phyloP scores from a whole-genome alignment of 2,888 invertebrate species.

The Tolmerus cingulatus region DNA sequence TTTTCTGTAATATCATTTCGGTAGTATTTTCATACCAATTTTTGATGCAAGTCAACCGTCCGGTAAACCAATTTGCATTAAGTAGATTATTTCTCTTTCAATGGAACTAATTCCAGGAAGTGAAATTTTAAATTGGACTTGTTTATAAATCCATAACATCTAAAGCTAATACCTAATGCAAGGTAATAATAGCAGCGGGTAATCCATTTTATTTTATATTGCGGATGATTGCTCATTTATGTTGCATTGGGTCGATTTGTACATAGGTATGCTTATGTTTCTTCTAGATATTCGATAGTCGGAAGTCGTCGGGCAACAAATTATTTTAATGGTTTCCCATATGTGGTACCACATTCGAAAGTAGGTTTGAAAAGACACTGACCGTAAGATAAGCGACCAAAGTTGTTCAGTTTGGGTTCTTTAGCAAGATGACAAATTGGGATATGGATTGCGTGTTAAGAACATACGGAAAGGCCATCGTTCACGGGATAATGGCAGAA shows the following conservation, averaged over 20 bases:
- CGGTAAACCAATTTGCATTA: background rate
- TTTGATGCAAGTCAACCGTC: background rate
- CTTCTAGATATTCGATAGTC: background rate
- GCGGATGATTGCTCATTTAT: background rate
- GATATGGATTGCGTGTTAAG: background rate
- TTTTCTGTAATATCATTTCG: background rate
- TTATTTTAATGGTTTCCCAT: slow-evolving; percentile 9
- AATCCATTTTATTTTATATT: background rate
- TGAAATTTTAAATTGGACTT: background rate
- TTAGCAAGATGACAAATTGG: slow-evolving; percentile 3
- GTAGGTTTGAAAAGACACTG: background rate
- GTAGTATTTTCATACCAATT: background rate
- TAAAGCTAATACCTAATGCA: background rate
- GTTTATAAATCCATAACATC: background rate
- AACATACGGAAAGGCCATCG: background rate
- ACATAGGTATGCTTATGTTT: background rate
- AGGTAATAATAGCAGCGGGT: background rate
- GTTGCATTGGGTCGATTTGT: background rate
- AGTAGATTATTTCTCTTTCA: background rate
- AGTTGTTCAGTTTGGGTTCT: background rate
- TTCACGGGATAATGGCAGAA: background rate
- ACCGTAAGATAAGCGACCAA: background rate
- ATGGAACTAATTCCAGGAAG: background rate
- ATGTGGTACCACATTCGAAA: background rate
- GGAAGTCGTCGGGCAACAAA: slow-evolving; percentile 9